Conservation (phyloP, 1,140 invertebrate genomes). For the Eubasilissa regina region DNA sequence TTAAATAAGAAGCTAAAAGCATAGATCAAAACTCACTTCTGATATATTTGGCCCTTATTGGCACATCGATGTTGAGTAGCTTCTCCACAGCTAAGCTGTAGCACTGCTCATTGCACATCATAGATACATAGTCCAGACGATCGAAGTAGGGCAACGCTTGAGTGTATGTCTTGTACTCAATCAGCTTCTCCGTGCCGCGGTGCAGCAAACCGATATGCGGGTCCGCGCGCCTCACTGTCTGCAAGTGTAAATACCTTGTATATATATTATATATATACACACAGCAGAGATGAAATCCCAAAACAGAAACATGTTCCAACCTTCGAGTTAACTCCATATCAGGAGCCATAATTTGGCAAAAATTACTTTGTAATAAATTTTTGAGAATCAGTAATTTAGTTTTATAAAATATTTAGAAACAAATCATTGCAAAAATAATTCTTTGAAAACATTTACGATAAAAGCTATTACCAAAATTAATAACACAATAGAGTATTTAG, state of each 20-base stretch:
- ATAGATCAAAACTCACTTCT: constrained; percentile 79
- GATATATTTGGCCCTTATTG: constrained; percentile 95
- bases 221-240: constrained; percentile 89
- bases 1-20: no score
- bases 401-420: no score
- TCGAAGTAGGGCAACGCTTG: constrained; percentile 99
- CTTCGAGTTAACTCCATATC: no score
- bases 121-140: constrained; percentile 98
- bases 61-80: constrained; percentile 95
- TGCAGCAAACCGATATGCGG: constrained; percentile 98
- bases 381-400: no score
- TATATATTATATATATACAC: not conserved
- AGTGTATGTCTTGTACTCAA: constrained; percentile 98
- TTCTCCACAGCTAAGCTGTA: constrained; percentile 97
- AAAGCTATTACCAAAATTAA: no score
- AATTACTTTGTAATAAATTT: no score
- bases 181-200: constrained; percentile 97
- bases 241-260: constrained; percentile 59
- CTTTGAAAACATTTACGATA: no score
- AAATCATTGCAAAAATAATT: no score
- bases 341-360: no score
- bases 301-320: no score
- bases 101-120: constrained; percentile 99
- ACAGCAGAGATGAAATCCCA: no score
- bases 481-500: no score